Evolutionary conservation across 2,113 vertebrate species (phyloP).

Genomic region (Dermatemys mawii): DNA sequence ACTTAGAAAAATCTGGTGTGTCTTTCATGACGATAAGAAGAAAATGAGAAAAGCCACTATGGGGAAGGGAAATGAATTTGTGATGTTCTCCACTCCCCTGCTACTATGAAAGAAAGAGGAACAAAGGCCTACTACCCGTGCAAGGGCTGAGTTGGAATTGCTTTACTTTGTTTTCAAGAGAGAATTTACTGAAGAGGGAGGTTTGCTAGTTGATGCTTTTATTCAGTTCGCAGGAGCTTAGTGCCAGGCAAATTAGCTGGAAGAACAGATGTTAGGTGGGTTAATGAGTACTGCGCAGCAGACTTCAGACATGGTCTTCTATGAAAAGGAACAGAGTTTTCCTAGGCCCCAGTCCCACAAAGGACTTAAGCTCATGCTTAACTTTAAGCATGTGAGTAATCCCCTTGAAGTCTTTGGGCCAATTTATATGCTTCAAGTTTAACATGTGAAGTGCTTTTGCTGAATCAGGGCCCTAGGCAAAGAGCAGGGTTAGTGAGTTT

Average conservation of each 20-base stretch:
- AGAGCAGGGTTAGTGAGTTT: not conserved
- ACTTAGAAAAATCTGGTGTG: rapidly evolving
- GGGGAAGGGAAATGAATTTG: not conserved
- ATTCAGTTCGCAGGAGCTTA: not conserved
- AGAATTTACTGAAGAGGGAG: not conserved
- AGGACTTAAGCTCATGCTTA: not conserved
- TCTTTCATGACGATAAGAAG: not conserved
- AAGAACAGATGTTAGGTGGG: not conserved
- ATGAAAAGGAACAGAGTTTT: not conserved
- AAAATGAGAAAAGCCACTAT: not conserved
- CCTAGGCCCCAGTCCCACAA: not conserved
- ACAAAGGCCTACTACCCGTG: not conserved
- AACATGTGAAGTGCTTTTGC: not conserved
- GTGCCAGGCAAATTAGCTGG: not conserved
- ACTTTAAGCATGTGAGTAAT: slow-evolving; percentile 1
- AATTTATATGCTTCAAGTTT: not conserved
- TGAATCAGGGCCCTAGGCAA: not conserved
- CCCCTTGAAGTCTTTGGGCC: not conserved
- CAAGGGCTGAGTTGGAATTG: not conserved
- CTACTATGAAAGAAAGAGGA: slow-evolving; percentile 4
- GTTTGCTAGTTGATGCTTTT: not conserved
- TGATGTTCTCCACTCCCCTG: not conserved
- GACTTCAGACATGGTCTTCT: not conserved
- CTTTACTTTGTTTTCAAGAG: not conserved
- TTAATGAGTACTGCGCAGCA: not conserved